Evolutionary conservation across 2,113 vertebrate genomes (phyloP), one percentile per base, ranked within the genome.

Genomic region (Empidonax alnorum): DNA sequence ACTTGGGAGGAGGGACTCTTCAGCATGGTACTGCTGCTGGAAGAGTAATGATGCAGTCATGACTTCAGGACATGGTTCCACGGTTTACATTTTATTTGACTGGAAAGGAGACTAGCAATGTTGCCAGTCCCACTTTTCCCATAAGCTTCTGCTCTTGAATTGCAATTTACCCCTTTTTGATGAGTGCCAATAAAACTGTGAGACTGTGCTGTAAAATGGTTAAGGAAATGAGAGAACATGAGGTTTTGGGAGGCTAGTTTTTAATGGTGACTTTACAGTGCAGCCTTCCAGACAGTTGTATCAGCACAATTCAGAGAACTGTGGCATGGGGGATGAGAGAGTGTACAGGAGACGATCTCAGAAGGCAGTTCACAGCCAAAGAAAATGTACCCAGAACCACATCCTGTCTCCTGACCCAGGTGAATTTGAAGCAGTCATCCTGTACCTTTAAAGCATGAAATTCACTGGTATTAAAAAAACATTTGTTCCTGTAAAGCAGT

Each of bases 251-350:
- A 72, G 56, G 61, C 56, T 87, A 75, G 81, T 92, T 97, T 93
- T 87, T 87, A 72, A 47, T 14, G 39, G 74, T 52, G 77, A 84
- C 76, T 87, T 92, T 94, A 93, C 68, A 81, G 76, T 7, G 20
- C 76, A 86, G 73, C 52, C 41, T 93, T 73, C n/a, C 56, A 87
- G 84, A 72, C 3, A 41, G 22, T 78, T 87, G 47, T 67, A 67
- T 93, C 89, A 84, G 93, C 76, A 81, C 86, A 87, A 52, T 73
- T 76, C 56, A 79, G 93, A 11, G 47, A 89, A 23, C 50, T 7
- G 4, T 2, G 2, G 39, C 0, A 0, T 4, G 33, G 47, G 42
- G 47, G 24, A 72, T 6, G 37, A 1, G 0, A 7, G 13, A 84
- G 4, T 0, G 0, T 9, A 9, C 12, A 14, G 47, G 47, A 84